Evolutionary conservation across 2,888 invertebrate genomes (phyloP).

Genomic region (Drosophila nr. perissopoda): DNA sequence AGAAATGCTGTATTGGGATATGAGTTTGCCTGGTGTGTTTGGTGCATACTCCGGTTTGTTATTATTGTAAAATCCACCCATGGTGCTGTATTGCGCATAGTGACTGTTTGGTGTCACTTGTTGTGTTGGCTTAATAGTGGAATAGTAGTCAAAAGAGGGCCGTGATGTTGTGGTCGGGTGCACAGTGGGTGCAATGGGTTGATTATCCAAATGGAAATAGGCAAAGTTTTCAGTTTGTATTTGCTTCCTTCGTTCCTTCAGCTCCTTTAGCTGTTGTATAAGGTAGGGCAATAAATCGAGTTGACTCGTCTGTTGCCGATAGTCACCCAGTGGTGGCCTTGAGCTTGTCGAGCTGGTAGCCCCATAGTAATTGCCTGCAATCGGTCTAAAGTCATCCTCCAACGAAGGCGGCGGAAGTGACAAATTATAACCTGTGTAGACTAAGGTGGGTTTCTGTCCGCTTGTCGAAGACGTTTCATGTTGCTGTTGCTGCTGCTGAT

Average conservation of each 20-base stretch:
- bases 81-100: constrained; percentile 86
- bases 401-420: constrained; percentile 74
- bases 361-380: constrained; percentile 72
- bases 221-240: constrained; percentile 83
- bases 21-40: constrained; percentile 56
- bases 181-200: constrained; percentile 46
- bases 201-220: constrained; percentile 84
- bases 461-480: constrained; percentile 3
- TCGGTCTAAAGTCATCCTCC: constrained; percentile 77
- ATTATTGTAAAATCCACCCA: constrained; percentile 87
- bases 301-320: constrained; percentile 50
- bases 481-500: constrained; percentile 48
- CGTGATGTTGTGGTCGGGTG: constrained; percentile 33
- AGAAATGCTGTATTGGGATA: constrained; percentile 81
- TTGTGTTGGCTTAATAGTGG: constrained; percentile 47
- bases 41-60: constrained; percentile 43
- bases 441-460: constrained; percentile 62
- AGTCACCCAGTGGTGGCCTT: constrained; percentile 45
- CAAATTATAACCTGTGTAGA: constrained; percentile 77
- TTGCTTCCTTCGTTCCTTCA: constrained; percentile 82
- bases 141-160: constrained; percentile 50
- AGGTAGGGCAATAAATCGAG: constrained; percentile 80
- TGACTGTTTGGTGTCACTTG: constrained; percentile 86
- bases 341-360: constrained; percentile 46
- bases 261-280: constrained; percentile 79